Evolutionary conservation across 1,140 invertebrate genomes (phyloP), one percentile per base, ranked within the genome.

Genomic region (Trichonephila inaurata): DNA sequence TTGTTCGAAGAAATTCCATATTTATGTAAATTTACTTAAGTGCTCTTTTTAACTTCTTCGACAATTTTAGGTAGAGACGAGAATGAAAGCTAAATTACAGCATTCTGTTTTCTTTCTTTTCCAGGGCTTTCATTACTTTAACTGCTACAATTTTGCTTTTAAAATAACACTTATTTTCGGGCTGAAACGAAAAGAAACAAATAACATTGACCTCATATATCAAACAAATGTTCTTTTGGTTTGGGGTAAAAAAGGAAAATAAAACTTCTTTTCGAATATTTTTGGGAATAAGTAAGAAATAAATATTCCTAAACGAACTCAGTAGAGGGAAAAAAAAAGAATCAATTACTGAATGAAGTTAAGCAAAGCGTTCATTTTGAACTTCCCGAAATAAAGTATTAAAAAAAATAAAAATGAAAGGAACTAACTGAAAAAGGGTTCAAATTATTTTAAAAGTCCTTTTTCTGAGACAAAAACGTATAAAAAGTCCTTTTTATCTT

Each of bases 371-470:
- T 85, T 24, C 18, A 64, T 28, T 85, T 51, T 92, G 19, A 28
- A 7, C 19, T 58, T 77, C 33, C 21, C 24, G 33, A 60, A 51
- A 89, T 28, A 89, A 72, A 66, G 28, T 18, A 66, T 10, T n/a
- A n/a, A n/a, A n/a, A n/a, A n/a, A 28, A 85, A 12, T 6, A 58
- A 19, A 89, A 85, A 66, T 18, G 64, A 16, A 16, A 19, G 60
- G n/a, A 85, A 85, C 89, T n/a, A 62, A 62, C 85, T 66, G 66
- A n/a, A 72, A 83, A 77, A 85, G 40, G 33, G 61, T 21, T 19
- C 5, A 69, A 92, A 92, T 92, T 92, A 92, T 92, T 92, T 77
- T 92, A 85, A 66, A 82, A 61, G 82, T 64, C 81, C 33, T 40
- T 10, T n/a, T 66, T 92, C 85, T 64, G 81, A n/a, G 51, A 92